phyloP scores from a whole-genome alignment of 2,888 invertebrate genomes.

The Taphrorychus bicolor region DNA sequence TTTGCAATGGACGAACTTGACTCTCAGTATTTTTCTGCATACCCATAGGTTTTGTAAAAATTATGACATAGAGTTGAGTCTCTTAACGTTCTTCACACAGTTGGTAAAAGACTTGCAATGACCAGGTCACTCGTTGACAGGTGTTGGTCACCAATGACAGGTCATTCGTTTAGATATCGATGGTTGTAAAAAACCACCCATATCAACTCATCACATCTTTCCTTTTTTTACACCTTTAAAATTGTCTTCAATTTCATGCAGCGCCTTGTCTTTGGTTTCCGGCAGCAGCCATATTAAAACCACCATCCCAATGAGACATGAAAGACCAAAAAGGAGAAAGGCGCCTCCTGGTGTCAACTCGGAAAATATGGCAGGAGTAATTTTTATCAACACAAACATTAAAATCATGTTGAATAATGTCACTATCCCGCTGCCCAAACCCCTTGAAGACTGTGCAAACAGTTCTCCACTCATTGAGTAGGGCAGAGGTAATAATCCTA shows the following conservation, averaged over 20 bases:
- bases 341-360: constrained; percentile 10
- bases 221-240: background rate
- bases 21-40: no score
- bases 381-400: constrained; percentile 35
- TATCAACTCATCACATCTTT: no score
- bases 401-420: constrained; percentile 29
- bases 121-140: no score
- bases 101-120: no score
- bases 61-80: no score
- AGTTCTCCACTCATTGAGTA: constrained; percentile 37
- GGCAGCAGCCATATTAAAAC: constrained; percentile 22
- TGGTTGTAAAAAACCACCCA: no score
- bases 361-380: constrained; percentile 31
- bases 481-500: constrained; percentile 29
- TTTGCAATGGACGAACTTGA: no score
- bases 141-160: no score
- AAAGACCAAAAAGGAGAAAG: constrained; percentile 21
- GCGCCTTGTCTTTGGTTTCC: constrained; percentile 33
- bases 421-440: constrained; percentile 33
- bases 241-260: constrained; percentile 37
- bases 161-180: no score
- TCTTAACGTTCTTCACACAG: no score
- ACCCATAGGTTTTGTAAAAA: no score
- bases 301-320: constrained; percentile 15
- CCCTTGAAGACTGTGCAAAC: constrained; percentile 25